Percentiles rank a stretch among this genome's conserved stretches.
These are phyloP conservation scores for Noctuana brunneofusca DNA, from an alignment of 2,888 invertebrate species.

Conservation along the genomic window DNA sequence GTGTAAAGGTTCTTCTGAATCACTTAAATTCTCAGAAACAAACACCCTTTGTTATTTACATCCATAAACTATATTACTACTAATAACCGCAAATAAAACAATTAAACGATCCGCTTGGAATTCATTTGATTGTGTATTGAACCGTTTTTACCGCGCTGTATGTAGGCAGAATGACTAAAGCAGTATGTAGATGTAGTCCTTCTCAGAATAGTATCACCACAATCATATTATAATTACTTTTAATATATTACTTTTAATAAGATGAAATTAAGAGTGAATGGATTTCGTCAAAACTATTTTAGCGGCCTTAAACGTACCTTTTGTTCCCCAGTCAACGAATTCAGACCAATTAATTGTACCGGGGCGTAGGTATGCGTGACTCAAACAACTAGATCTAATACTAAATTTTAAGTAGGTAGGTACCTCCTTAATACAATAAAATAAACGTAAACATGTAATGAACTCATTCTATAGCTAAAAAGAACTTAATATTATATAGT, in stretches of 20 bases:
- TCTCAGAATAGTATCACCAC: constrained; percentile 45
- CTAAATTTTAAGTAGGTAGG: too few relatives aligned
- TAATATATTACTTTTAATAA: too few relatives aligned
- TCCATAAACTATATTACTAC: not conserved
- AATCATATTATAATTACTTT: constrained; percentile 18
- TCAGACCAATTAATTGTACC: too few relatives aligned
- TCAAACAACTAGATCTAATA: too few relatives aligned
- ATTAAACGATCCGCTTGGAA: not conserved
- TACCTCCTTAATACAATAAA: too few relatives aligned
- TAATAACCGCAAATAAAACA: not conserved
- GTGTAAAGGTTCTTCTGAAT: not conserved
- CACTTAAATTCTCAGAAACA: not conserved
- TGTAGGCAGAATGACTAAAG: constrained; percentile 40
- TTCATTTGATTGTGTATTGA: not conserved
- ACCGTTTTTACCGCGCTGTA: constrained; percentile 50
- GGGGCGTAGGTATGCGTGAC: not conserved
- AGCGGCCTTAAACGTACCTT: too few relatives aligned
- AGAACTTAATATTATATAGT: too few relatives aligned
- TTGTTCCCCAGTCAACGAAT: too few relatives aligned
- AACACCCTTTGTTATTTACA: not conserved
- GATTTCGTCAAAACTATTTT: too few relatives aligned
- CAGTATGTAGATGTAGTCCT: constrained; percentile 39
- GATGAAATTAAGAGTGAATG: too few relatives aligned
- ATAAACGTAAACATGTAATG: not conserved
- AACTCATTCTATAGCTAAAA: too few relatives aligned